A percentile compares a stretch with the other conserved stretches of the same genome.
phyloP scores from a whole-genome alignment of 2,797 vertebrate genomes.

The Galaxias olidus region DNA sequence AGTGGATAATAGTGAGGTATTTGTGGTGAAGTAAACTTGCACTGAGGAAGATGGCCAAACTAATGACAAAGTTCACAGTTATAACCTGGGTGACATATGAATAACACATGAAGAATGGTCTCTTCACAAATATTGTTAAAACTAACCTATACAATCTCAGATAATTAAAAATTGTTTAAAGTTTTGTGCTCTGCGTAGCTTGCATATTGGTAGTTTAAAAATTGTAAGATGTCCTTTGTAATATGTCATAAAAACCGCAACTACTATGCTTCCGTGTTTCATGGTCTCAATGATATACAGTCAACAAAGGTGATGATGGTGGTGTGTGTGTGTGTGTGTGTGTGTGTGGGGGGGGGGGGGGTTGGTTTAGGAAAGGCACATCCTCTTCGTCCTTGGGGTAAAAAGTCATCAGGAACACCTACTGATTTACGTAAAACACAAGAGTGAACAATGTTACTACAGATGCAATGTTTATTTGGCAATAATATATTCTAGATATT shows the following conservation, averaged over 20 bases:
- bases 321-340: background rate
- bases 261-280: too few relatives aligned
- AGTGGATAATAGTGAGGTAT: constrained; percentile 5
- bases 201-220: too few relatives aligned
- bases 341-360: constrained; percentile 11
- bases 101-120: background rate
- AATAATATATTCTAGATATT: too few relatives aligned
- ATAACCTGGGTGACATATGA: constrained; percentile 22
- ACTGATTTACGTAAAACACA: constrained; percentile 37
- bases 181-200: background rate
- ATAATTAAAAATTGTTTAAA: background rate
- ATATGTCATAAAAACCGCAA: background rate
- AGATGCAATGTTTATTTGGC: too few relatives aligned
- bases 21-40: constrained; percentile 20
- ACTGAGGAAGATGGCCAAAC: background rate
- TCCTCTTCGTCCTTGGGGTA: constrained; percentile 42
- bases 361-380: constrained; percentile 57
- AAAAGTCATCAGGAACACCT: constrained; percentile 30
- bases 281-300: background rate
- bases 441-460: background rate
- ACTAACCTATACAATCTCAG: background rate
- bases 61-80: constrained; percentile 30
- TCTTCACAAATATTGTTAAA: background rate
- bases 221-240: background rate
- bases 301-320: constrained; percentile 1